These are phyloP conservation scores for Venustaconcha ellipsiformis DNA, from an alignment of 1,140 invertebrate species.

Conservation along the genomic window DNA sequence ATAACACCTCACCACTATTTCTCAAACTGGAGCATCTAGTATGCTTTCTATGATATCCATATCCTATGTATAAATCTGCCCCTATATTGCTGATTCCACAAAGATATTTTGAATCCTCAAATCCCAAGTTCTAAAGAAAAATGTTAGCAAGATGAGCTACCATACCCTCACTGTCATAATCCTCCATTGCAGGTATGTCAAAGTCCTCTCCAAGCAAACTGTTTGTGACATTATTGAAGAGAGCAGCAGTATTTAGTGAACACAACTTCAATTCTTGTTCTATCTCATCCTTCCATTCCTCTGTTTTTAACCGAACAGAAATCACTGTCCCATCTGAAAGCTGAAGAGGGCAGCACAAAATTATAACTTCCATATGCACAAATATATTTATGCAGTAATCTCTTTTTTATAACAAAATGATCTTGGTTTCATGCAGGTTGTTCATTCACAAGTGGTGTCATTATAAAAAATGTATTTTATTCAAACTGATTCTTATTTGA, in stretches of 20 bases:
- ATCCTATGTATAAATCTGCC: not conserved
- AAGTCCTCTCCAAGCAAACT: slow-evolving; percentile 67
- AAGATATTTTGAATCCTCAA: too few relatives aligned
- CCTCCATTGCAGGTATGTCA: slow-evolving; percentile 46
- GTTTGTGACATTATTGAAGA: slow-evolving; percentile 70
- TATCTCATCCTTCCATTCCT: slow-evolving; percentile 84
- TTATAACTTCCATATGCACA: too few relatives aligned
- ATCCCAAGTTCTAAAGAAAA: not conserved
- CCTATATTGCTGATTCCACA: too few relatives aligned
- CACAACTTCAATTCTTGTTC: slow-evolving; percentile 86
- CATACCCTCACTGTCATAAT: slow-evolving; percentile 58
- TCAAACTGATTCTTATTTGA: too few relatives aligned
- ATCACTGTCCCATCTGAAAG: slow-evolving; percentile 78
- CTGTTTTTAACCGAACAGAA: slow-evolving; percentile 83
- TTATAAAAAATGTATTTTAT: too few relatives aligned
- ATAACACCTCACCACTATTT: not conserved
- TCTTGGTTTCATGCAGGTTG: too few relatives aligned
- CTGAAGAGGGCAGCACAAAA: not conserved
- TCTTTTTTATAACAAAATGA: too few relatives aligned
- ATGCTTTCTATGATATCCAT: not conserved
- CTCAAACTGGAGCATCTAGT: not conserved
- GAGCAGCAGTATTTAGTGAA: slow-evolving; percentile 83
- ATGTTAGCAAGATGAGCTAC: not conserved
- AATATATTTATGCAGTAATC: too few relatives aligned
- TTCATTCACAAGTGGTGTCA: too few relatives aligned